A percentile compares a stretch with the other conserved stretches of the same genome.
Conservation (phyloP, 1,140 invertebrate genomes). For the Drosophila arizonae region DNA sequence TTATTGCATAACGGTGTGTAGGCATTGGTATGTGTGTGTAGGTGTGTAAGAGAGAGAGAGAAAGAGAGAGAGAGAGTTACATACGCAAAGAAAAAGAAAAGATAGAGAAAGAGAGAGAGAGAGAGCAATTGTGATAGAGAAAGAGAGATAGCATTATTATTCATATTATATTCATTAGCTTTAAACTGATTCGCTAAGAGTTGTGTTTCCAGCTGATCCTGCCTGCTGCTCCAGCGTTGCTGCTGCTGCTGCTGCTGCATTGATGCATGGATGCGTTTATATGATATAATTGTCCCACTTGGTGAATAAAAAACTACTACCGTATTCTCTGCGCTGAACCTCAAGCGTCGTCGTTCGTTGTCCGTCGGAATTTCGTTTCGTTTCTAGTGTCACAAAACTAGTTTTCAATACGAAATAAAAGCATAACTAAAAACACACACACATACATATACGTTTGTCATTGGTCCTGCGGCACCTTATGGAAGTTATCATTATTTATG, state of each 20-base stretch:
- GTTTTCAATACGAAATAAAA: slow-evolving; percentile 14
- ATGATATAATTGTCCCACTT: slow-evolving; percentile 36
- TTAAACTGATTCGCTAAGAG: neutral
- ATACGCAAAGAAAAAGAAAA: slow-evolving; percentile 3
- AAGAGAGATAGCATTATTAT: slow-evolving; percentile 19
- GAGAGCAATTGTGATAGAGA: slow-evolving; percentile 9
- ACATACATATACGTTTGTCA: slow-evolving; percentile 10
- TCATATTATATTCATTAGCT: neutral
- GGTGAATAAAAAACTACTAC: slow-evolving; percentile 82
- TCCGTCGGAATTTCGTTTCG: slow-evolving; percentile 20
- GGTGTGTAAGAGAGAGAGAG: neutral
- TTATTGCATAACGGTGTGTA: slow-evolving; percentile 12
- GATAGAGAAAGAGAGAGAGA: slow-evolving; percentile 15
- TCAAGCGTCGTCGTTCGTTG: slow-evolving; percentile 34
- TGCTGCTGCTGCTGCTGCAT: slow-evolving; percentile 2
- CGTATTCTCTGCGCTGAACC: slow-evolving; percentile 82
- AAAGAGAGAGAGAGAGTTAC: slow-evolving; percentile 12
- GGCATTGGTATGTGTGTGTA: neutral
- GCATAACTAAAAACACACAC: slow-evolving; percentile 8
- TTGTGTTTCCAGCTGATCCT: slow-evolving; percentile 31
- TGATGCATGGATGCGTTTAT: slow-evolving; percentile 36
- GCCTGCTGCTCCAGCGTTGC: slow-evolving; percentile 34
- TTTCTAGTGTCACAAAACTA: slow-evolving; percentile 18
- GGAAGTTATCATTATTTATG: slow-evolving; percentile 48
- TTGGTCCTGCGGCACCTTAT: neutral